Evolutionary conservation across 2,888 invertebrate genomes (phyloP).

Genomic region (Drosophila pseudotakahashii): DNA sequence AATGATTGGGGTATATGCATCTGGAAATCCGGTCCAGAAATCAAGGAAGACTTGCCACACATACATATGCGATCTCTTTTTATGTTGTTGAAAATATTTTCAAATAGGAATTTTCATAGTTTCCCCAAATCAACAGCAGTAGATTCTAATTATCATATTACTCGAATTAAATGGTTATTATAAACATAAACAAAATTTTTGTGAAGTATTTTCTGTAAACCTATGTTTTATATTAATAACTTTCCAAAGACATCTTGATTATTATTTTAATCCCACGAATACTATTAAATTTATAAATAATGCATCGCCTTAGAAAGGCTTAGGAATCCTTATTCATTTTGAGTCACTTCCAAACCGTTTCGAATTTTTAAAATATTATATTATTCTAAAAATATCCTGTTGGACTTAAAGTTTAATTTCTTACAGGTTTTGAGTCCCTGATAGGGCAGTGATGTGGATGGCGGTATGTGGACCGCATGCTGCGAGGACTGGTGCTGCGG

Average conservation of each 20-base stretch:
- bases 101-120: too few species aligned
- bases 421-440: constrained; percentile 80
- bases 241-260: too few species aligned
- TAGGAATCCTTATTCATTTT: too few species aligned
- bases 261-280: too few species aligned
- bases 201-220: neutral
- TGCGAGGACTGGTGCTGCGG: constrained; percentile 49
- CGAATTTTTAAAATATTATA: too few species aligned
- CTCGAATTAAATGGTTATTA: too few species aligned
- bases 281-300: too few species aligned
- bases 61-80: neutral
- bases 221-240: neutral
- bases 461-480: constrained; percentile 64
- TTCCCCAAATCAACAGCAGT: too few species aligned
- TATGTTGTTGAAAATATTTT: too few species aligned
- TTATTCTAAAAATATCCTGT: neutral
- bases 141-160: neutral
- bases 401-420: neutral
- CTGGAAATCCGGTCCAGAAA: constrained; percentile 40
- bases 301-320: too few species aligned
- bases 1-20: constrained; percentile 15
- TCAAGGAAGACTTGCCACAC: neutral
- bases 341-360: too few species aligned
- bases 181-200: too few species aligned
- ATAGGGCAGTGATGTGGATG: constrained; percentile 66